phyloP scores from a whole-genome alignment of 1,140 invertebrate genomes.

The Drosophila tsacasi region DNA sequence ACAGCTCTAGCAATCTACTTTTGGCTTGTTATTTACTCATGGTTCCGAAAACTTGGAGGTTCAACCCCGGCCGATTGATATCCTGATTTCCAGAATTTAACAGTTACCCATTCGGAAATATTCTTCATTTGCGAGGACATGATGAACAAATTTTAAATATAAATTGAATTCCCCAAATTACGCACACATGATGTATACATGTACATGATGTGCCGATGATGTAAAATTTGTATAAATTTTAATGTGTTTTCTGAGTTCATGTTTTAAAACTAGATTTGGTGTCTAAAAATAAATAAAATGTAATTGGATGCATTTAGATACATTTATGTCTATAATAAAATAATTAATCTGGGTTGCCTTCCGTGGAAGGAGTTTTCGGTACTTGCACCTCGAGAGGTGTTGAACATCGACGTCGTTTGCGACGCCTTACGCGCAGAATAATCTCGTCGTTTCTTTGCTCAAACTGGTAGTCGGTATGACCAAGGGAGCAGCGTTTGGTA shows the following conservation, averaged over 20 bases:
- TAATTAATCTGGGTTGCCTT: not conserved
- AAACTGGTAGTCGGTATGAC: conserved; percentile 74
- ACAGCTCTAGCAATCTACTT: conserved; percentile 31
- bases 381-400: not conserved
- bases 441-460: conserved; percentile 68
- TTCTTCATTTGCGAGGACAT: not conserved
- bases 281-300: not conserved
- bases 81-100: not conserved
- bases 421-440: conserved; percentile 61
- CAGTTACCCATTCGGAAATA: not conserved
- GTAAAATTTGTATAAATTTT: not conserved
- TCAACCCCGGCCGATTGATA: conserved; percentile 8
- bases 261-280: not conserved
- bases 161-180: not conserved
- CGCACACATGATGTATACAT: not conserved
- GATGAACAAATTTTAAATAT: not conserved
- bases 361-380: not conserved
- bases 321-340: not conserved
- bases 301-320: not conserved
- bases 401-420: conserved; percentile 25
- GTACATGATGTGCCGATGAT: not conserved
- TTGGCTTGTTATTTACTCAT: conserved; percentile 43
- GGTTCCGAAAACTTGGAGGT: conserved; percentile 18
- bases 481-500: conserved; percentile 75
- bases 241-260: not conserved